Evolutionary conservation across 2,797 vertebrate species (phyloP).

Genomic region (Arremon brunneinucha): DNA sequence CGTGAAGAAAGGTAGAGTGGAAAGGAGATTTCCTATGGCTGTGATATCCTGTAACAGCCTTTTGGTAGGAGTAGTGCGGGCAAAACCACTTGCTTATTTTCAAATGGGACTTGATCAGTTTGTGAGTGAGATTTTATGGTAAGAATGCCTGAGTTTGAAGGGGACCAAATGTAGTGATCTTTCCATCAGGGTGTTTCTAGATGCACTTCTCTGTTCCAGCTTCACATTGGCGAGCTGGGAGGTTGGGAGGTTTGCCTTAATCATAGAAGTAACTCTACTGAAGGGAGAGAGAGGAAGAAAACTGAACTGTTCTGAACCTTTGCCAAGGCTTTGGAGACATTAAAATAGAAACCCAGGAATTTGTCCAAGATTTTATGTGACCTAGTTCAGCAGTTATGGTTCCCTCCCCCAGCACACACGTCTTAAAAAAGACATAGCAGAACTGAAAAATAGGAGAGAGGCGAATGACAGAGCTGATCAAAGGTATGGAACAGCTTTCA

Average conservation of each 20-base stretch:
- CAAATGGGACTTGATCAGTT: not conserved
- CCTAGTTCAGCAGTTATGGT: constrained; percentile 55
- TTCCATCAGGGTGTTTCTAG: not conserved
- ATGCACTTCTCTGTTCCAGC: not conserved
- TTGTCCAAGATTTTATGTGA: constrained; percentile 56
- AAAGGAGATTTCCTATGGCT: not conserved
- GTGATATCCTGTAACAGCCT: not conserved
- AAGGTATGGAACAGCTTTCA: constrained; percentile 22
- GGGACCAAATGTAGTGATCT: not conserved
- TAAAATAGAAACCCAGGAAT: constrained; percentile 68
- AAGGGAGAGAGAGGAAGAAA: constrained; percentile 52
- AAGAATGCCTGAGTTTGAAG: not conserved
- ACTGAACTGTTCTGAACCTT: constrained; percentile 32
- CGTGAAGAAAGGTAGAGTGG: not conserved
- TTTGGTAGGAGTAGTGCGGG: not conserved
- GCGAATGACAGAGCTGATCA: not conserved
- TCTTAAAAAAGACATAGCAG: constrained; percentile 37
- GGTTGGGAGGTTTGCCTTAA: constrained; percentile 25
- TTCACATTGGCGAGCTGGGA: not conserved
- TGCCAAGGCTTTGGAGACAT: constrained; percentile 51
- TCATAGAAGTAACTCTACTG: constrained; percentile 6
- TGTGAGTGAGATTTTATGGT: not conserved
- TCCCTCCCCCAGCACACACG: not conserved
- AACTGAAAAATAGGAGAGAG: not conserved
- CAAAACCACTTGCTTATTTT: not conserved